A percentile compares a stretch with the other conserved stretches of the same genome.
These are phyloP conservation scores for Dasysyrphus tricinctus DNA, from an alignment of 2,888 invertebrate genomes.

Conservation along the genomic window DNA sequence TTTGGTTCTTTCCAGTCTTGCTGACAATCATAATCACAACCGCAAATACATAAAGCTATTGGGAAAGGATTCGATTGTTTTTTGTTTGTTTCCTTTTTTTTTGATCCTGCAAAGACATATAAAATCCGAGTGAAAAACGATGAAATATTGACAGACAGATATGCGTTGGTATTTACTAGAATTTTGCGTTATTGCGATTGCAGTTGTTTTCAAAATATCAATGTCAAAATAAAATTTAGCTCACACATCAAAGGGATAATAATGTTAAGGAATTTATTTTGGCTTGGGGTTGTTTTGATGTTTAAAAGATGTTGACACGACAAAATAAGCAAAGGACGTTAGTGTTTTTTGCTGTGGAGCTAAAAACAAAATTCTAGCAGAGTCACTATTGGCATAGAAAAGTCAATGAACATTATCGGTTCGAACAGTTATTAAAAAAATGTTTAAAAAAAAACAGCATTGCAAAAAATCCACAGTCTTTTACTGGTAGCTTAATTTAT, in stretches of 20 bases:
- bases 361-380: too few relatives aligned
- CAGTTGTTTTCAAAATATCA: slow-evolving; percentile 44
- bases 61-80: slow-evolving; percentile 57
- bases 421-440: too few relatives aligned
- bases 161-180: slow-evolving; percentile 25
- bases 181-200: slow-evolving; percentile 37
- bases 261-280: slow-evolving; percentile 37
- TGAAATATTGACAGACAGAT: slow-evolving; percentile 53
- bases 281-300: slow-evolving; percentile 53
- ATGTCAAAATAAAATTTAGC: slow-evolving; percentile 15
- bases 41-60: slow-evolving; percentile 54
- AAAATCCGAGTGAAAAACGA: slow-evolving; percentile 21
- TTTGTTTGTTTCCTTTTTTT: slow-evolving; percentile 20
- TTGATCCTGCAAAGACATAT: slow-evolving; percentile 43
- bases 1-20: not conserved
- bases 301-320: not conserved
- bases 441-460: too few relatives aligned
- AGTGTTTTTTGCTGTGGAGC: not conserved
- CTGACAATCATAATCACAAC: slow-evolving; percentile 66
- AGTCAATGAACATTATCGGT: too few relatives aligned
- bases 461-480: too few relatives aligned
- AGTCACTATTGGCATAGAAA: too few relatives aligned
- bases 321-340: slow-evolving; percentile 32
- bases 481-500: too few relatives aligned
- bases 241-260: slow-evolving; percentile 36